Evolutionary conservation across 2,888 invertebrate genomes (phyloP).

Genomic region (Scelioninae gen. 1): DNA sequence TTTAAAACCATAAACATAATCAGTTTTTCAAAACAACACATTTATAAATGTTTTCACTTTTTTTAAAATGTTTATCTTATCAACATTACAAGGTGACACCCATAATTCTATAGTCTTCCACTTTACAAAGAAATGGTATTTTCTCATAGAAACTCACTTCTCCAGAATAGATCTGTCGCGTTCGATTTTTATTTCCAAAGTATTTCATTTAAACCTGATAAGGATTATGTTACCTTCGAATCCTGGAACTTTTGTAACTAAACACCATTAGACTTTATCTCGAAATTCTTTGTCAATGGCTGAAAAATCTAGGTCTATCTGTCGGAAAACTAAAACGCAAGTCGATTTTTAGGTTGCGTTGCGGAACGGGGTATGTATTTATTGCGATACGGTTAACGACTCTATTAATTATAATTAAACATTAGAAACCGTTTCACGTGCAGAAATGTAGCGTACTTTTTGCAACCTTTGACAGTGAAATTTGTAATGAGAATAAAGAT

Average conservation of each 20-base stretch:
- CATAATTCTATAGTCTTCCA: too few relatives aligned
- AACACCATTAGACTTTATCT: constrained; percentile 11
- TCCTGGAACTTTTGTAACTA: not conserved
- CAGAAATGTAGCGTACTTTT: constrained; percentile 35
- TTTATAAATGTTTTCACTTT: too few relatives aligned
- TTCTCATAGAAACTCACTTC: not conserved
- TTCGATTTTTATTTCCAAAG: constrained; percentile 4
- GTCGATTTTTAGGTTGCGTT: not conserved
- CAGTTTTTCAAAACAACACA: too few relatives aligned
- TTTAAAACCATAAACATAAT: too few relatives aligned
- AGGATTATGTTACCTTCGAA: constrained; percentile 19
- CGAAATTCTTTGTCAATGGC: constrained; percentile 12
- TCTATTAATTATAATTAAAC: constrained; percentile 53
- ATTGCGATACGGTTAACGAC: constrained; percentile 36
- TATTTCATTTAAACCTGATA: constrained; percentile 20
- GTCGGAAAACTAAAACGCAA: not conserved
- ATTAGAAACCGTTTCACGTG: constrained; percentile 54
- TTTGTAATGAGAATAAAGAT: constrained; percentile 62
- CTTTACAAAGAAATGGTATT: too few relatives aligned
- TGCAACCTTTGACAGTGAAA: constrained; percentile 69
- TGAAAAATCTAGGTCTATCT: constrained; percentile 17
- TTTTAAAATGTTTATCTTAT: too few relatives aligned
- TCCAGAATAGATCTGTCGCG: not conserved
- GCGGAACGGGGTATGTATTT: constrained; percentile 16
- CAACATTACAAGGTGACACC: too few relatives aligned